Base-by-base conservation (phyloP, 2,888 invertebrate species). In the Caenorhabditis macrosperma region DNA sequence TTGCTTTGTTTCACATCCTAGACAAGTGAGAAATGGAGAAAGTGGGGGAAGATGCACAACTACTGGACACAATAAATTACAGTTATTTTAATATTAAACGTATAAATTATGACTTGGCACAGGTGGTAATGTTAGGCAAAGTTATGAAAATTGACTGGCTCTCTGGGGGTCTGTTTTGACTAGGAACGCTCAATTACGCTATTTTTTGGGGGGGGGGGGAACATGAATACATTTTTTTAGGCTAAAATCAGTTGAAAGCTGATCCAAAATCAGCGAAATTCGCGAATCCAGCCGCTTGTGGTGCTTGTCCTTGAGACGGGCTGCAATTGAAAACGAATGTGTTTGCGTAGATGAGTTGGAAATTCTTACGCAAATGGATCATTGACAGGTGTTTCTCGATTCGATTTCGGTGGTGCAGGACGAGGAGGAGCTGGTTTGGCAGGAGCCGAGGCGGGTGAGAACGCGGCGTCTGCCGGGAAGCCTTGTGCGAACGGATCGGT, bases 181-280 rank as follows among this genome's bases (percentile, higher is more conserved):
- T 38, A 38, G 38, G 38, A 12, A 15, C 38, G 38, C 7, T 12
- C 12, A 9, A 12, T 38, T 38, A 38, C 15, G 12, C 38, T 38
- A 38, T 12, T 9, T 38, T 38, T 15, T 38, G 15, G 12, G 15
- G 6, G 33, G 33, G 33, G 6, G 15, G 15, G 26, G 33, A 57
- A 44, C 41, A 20, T 52, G 17, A 15, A 33, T 9, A 24, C n/a
- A 30, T 35, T 35, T 38, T 20, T 17, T 35, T 52, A 52, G n/a
- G n/a, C n/a, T n/a, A n/a, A n/a, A n/a, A 28, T 77, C 77, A 72
- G 46, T 75, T 78, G 69, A 85, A 86, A 15, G 84, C 81, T 1
- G 80, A 64, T 38, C 83, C 79, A 54, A 87, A 87, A 59, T 85
- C 86, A 41, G 86, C 83, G 48, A 88, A 88, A 52, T 88, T 82